A percentile compares a stretch with the other conserved stretches of the same genome.
phyloP scores from a whole-genome alignment of 2,888 invertebrate species.

The Oscheius sp. region DNA sequence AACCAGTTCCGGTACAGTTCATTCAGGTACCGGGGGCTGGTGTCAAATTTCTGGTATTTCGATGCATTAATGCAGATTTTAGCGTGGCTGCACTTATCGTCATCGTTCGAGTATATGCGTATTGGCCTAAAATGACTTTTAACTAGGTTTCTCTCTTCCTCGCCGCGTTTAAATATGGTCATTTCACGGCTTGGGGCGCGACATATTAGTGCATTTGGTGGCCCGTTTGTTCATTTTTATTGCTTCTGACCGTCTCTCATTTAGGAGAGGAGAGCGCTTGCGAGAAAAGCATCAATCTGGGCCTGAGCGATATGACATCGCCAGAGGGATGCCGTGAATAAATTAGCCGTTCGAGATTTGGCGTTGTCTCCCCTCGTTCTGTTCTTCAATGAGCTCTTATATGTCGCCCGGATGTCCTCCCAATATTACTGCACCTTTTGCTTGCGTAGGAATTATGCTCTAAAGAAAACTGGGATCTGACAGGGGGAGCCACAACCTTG shows the following conservation, averaged over 20 bases:
- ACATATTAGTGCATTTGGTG: constrained; percentile 26
- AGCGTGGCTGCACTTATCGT: constrained; percentile 21
- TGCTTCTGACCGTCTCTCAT: constrained; percentile 20
- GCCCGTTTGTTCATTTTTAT: constrained; percentile 16
- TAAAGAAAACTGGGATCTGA: no score
- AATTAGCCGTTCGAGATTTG: constrained; percentile 36
- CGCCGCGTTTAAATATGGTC: constrained; percentile 1
- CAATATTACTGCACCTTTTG: neutral
- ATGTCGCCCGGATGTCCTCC: constrained; percentile 19
- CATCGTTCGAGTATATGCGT: neutral
- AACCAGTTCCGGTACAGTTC: constrained; percentile 9
- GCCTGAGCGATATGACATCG: constrained; percentile 35
- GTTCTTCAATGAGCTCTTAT: constrained; percentile 31
- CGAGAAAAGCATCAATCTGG: constrained; percentile 32
- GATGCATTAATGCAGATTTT: constrained; percentile 31
- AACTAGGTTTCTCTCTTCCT: neutral
- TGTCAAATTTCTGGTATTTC: constrained; percentile 27
- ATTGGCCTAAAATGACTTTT: constrained; percentile 16
- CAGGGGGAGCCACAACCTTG: neutral
- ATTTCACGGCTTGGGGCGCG: constrained; percentile 19
- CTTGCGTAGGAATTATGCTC: neutral
- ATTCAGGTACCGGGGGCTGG: neutral
- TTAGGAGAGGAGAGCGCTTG: neutral
- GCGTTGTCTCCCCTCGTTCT: constrained; percentile 6
- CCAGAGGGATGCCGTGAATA: constrained; percentile 28